Percentiles rank a stretch among this genome's conserved stretches.
These are phyloP conservation scores for Oikopleura dioica DNA, from an alignment of 23 tunicate species.

Conservation along the genomic window DNA sequence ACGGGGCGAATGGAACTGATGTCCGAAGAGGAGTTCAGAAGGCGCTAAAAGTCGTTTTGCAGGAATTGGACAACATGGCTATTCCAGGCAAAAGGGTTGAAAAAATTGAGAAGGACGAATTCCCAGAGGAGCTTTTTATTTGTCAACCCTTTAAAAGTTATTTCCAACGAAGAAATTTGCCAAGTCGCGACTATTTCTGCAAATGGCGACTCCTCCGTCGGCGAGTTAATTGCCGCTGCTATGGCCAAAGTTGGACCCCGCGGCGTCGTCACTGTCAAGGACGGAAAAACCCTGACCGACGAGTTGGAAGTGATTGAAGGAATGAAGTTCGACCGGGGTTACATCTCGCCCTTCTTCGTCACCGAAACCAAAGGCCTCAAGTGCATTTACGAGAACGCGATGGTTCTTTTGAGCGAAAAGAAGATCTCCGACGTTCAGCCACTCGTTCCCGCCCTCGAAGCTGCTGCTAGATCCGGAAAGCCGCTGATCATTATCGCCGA, in stretches of 20 bases:
- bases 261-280: constrained; percentile 98
- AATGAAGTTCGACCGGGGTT: constrained; percentile 96
- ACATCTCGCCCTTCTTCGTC: constrained; percentile 86
- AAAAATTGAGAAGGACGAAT: too few species aligned
- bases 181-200: constrained; percentile 92
- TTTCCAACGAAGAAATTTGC: too few species aligned
- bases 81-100: neutral
- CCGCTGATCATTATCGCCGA: constrained; percentile 90
- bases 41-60: constrained; percentile 48
- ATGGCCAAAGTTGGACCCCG: constrained; percentile 87
- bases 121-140: too few species aligned
- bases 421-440: constrained; percentile 35
- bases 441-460: constrained; percentile 83
- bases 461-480: constrained; percentile 56
- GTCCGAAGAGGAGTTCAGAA: constrained; percentile 89
- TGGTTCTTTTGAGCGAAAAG: constrained; percentile 51
- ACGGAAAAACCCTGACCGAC: constrained; percentile 36
- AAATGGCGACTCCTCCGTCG: constrained; percentile 73
- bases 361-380: constrained; percentile 86
- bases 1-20: constrained; percentile 91
- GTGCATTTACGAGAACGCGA: constrained; percentile 84
- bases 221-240: constrained; percentile 70
- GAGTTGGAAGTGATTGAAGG: constrained; percentile 98
- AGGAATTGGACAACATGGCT: constrained; percentile 22
- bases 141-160: too few species aligned